These are phyloP conservation scores for Synchiropus splendidus DNA, from an alignment of 2,113 vertebrate genomes.

Conservation along the genomic window DNA sequence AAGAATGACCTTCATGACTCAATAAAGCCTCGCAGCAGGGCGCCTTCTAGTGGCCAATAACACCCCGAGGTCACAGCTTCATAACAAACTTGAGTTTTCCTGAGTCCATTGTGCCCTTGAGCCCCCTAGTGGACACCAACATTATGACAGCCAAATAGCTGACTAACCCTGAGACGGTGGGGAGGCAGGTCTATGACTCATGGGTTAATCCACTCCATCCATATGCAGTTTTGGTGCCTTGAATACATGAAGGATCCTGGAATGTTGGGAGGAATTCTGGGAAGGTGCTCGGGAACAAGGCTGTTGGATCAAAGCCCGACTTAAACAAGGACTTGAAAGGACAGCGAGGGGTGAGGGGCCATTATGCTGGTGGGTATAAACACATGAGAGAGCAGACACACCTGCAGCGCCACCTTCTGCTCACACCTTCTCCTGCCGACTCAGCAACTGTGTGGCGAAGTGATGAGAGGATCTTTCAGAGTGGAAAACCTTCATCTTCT, in stretches of 20 bases:
- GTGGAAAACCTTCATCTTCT: constrained; percentile 19
- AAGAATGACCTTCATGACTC: too few species aligned
- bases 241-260: constrained; percentile 20
- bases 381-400: constrained; percentile 36
- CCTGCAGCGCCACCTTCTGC: constrained; percentile 18
- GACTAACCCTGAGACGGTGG: too few species aligned
- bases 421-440: constrained; percentile 26
- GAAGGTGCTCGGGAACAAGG: constrained; percentile 65
- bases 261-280: constrained; percentile 33
- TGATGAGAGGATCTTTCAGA: constrained; percentile 47
- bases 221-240: not conserved
- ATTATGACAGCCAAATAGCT: too few species aligned
- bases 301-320: constrained; percentile 54
- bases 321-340: constrained; percentile 60
- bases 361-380: constrained; percentile 35
- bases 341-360: constrained; percentile 36
- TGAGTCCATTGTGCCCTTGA: too few species aligned
- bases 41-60: too few species aligned
- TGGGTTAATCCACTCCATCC: not conserved
- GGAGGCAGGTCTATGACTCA: too few species aligned
- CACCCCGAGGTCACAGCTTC: too few species aligned
- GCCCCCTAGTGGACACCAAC: too few species aligned
- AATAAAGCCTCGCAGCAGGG: too few species aligned
- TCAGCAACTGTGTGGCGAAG: constrained; percentile 27
- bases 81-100: too few species aligned